phyloP scores from a whole-genome alignment of 1,140 invertebrate species.

The Arctopsyche grandis region DNA sequence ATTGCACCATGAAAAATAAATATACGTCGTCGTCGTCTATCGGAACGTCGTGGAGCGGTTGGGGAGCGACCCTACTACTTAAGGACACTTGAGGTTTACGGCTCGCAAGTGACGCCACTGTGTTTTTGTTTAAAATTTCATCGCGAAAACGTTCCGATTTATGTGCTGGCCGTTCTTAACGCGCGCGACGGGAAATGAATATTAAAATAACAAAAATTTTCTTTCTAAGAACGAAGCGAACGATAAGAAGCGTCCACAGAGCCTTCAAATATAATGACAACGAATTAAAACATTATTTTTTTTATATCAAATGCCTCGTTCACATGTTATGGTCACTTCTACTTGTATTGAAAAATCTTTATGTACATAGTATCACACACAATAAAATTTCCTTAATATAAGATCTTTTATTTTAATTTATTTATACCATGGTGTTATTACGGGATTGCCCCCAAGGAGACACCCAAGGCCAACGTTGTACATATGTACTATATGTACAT shows the following conservation, averaged over 20 bases:
- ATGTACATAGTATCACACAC: too few relatives aligned
- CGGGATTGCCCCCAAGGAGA: too few relatives aligned
- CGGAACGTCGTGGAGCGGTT: constrained; percentile 17
- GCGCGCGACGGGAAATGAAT: constrained; percentile 14
- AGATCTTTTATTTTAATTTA: too few relatives aligned
- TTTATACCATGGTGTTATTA: too few relatives aligned
- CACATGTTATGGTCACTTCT: too few relatives aligned
- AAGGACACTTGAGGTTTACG: constrained; percentile 52
- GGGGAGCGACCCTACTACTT: constrained; percentile 37
- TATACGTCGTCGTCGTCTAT: constrained; percentile 47
- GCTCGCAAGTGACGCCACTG: constrained; percentile 32
- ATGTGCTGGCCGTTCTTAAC: constrained; percentile 17
- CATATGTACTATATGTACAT: too few relatives aligned
- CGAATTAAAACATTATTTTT: too few relatives aligned
- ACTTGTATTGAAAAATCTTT: too few relatives aligned
- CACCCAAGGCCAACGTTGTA: too few relatives aligned
- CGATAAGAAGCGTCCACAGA: not conserved
- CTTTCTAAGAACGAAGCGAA: not conserved
- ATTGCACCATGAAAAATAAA: constrained; percentile 55
- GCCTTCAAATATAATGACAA: too few relatives aligned
- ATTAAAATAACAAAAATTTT: constrained; percentile 9
- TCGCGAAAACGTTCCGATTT: constrained; percentile 48
- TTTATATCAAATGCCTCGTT: too few relatives aligned
- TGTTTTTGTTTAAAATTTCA: constrained; percentile 50
- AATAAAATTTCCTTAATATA: too few relatives aligned